A percentile compares a stretch with the other conserved stretches of the same genome.
Evolutionary conservation across 2,797 vertebrate species (phyloP).

Genomic region (Apogon hyalosoma): DNA sequence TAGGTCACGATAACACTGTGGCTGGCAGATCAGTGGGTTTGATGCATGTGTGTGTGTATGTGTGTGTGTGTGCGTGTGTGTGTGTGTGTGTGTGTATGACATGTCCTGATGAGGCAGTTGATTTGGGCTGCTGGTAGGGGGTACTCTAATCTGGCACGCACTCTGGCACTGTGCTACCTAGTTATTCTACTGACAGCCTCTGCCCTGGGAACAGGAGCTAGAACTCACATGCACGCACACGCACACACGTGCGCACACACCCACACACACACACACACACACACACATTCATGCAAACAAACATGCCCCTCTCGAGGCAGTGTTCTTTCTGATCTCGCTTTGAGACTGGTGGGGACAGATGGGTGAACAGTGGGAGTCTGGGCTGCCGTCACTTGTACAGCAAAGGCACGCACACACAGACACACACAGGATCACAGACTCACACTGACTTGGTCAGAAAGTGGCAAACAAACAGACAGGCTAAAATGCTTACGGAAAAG

Average conservation of each 20-base stretch:
- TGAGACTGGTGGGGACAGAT: constrained; percentile 80
- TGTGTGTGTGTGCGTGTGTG: constrained; percentile 28
- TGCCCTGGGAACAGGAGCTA: constrained; percentile 71
- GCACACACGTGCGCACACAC: constrained; percentile 52
- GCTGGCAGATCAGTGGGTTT: constrained; percentile 41
- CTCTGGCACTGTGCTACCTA: constrained; percentile 73
- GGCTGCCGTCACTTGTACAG: constrained; percentile 61
- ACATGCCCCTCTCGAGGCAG: constrained; percentile 58
- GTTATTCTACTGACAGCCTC: constrained; percentile 74
- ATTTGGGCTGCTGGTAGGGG: constrained; percentile 78
- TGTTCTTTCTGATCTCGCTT: constrained; percentile 78
- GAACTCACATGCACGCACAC: constrained; percentile 47
- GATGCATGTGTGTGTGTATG: constrained; percentile 33
- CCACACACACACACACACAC: constrained; percentile 36
- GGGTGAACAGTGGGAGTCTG: constrained; percentile 82
- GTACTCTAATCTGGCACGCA: constrained; percentile 79
- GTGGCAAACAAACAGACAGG: constrained; percentile 56
- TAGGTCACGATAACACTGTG: constrained; percentile 56
- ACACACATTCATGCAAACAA: constrained; percentile 21
- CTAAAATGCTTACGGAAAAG: constrained; percentile 46
- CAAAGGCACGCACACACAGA: constrained; percentile 57
- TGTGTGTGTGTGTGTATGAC: constrained; percentile 49
- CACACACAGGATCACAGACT: constrained; percentile 53
- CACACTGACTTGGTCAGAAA: constrained; percentile 58
- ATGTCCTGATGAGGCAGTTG: constrained; percentile 72